Percentiles rank a stretch among this genome's conserved stretches.
These are phyloP conservation scores for Turritopsis rubra DNA, from an alignment of 30 jellyfish, hydroid and myxozoan genomes.

Conservation along the genomic window DNA sequence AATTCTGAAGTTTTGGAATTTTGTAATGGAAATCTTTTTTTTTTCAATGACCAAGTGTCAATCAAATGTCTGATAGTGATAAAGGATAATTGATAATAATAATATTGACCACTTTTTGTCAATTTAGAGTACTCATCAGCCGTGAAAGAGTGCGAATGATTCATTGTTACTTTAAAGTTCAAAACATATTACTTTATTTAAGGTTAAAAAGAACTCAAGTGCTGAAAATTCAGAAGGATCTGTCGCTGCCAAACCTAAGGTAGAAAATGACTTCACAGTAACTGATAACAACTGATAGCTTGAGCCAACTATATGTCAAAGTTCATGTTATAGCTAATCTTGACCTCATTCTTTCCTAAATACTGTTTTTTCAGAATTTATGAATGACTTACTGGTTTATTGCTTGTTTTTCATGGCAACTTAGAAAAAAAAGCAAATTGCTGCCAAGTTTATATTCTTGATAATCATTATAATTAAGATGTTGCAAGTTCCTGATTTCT, in stretches of 20 bases:
- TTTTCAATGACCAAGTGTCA: background rate
- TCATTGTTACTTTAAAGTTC: background rate
- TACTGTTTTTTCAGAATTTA: background rate
- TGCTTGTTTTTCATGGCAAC: background rate
- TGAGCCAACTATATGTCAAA: background rate
- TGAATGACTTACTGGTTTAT: background rate
- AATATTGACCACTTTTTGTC: background rate
- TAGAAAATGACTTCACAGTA: background rate
- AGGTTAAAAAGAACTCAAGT: background rate
- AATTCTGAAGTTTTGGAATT: background rate
- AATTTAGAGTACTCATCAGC: background rate
- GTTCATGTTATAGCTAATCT: background rate
- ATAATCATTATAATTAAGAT: background rate
- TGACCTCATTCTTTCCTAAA: background rate
- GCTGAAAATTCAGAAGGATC: background rate
- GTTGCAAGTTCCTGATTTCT: too few species aligned
- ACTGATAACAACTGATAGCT: background rate
- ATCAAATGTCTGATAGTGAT: background rate
- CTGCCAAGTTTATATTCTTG: background rate
- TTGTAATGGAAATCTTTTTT: background rate
- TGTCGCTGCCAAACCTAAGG: background rate
- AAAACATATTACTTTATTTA: background rate
- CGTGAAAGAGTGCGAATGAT: background rate
- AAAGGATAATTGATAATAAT: background rate
- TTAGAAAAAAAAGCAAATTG: background rate